Base-by-base conservation (phyloP, 92 coral and sea anemone genomes). In the Parazoanthus atlanticus region DNA sequence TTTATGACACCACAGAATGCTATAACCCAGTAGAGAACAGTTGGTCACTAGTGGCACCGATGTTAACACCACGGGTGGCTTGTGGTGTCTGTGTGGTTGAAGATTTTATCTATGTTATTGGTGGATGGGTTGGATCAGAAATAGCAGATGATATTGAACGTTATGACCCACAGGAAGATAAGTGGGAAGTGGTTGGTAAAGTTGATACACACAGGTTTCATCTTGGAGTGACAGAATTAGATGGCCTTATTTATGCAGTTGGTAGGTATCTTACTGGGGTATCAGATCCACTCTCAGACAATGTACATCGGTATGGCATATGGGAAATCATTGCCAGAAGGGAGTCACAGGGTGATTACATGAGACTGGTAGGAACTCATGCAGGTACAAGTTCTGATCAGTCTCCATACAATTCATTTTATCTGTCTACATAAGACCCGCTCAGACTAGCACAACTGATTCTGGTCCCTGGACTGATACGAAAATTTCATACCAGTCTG, bases 91-190 rank as follows among this genome's bases (percentile, higher is more conserved):
- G 95, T 80, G 95, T 93, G 25, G 93, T 95, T 19, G 96, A 93
- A 81, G 96, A 92, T 76, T 95, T 88, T 72, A 93, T 97, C 72
- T 97, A 93, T 93, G 97, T 97, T 54, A 92, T 97, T 84, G 99
- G 99, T 61, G 99, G 99, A 3, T 97, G 99, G 99, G 93, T 96
- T 41, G 99, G 99, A n/a, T 86, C 94, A n/a, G 95, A 92, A 89
- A 93, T 97, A 46, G 96, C 98, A 0, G 95, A 92, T 29, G 91
- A 90, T 36, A 94, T 97, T 91, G 99, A 95, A 61, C 91, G 94
- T 21, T 97, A 97, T 90, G 95, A 97, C 52, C 94, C 97, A 64
- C 90, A 89, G 26, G 94, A 92, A 67, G 96, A 97, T 69, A 81
- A 38, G 23, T 97, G 99, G 99, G 91, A 85, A 54, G 82, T 95